phyloP scores from a whole-genome alignment of 2,113 vertebrate species.

The Climacteris rufus region DNA sequence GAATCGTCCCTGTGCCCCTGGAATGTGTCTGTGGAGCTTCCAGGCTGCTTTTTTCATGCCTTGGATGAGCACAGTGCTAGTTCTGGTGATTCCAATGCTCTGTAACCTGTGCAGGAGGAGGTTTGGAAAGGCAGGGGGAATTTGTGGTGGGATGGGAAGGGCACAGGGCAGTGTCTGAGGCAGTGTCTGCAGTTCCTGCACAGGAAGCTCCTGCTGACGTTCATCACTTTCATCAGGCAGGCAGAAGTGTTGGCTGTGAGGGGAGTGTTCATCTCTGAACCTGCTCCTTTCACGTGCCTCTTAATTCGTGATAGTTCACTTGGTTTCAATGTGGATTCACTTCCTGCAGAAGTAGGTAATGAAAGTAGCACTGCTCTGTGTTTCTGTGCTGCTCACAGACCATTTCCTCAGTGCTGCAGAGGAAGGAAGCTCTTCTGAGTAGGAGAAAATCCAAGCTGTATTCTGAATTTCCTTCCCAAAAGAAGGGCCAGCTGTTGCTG shows the following conservation, averaged over 20 bases:
- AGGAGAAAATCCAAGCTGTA: not conserved
- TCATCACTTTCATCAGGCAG: not conserved
- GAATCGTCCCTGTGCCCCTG: fast-evolving
- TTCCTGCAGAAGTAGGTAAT: not conserved
- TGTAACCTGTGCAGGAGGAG: not conserved
- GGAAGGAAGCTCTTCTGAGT: slow-evolving; percentile 16
- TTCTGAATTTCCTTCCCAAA: not conserved
- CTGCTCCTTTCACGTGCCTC: not conserved
- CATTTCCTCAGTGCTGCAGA: not conserved
- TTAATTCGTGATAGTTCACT: fast-evolving
- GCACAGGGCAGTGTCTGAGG: not conserved
- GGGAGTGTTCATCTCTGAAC: not conserved
- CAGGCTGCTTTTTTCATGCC: not conserved
- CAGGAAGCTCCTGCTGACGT: not conserved
- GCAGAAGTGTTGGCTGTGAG: not conserved
- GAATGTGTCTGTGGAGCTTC: not conserved
- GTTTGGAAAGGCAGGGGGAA: not conserved
- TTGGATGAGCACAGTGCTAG: fast-evolving
- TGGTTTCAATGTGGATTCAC: not conserved
- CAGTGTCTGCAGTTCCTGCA: not conserved
- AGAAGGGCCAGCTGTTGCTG: not conserved
- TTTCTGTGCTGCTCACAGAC: not conserved
- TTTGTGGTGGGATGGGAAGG: not conserved
- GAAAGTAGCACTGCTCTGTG: not conserved
- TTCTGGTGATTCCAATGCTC: not conserved